These are phyloP conservation scores for Dynastes grantii DNA, from an alignment of 2,888 invertebrate genomes.

Conservation along the genomic window DNA sequence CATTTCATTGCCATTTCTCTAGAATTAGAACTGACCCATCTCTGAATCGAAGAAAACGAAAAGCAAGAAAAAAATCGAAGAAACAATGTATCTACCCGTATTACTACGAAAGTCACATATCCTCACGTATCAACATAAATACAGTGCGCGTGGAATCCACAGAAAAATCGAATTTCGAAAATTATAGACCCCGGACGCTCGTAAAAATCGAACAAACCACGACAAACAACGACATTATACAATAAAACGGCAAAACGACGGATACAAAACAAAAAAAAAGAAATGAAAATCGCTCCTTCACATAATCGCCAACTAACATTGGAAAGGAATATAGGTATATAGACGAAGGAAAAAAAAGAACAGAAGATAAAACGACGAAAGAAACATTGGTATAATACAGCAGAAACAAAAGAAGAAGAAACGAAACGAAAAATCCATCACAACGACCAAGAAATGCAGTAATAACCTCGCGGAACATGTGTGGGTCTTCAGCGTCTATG, in stretches of 20 bases:
- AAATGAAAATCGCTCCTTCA: not conserved
- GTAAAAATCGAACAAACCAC: constrained; percentile 64
- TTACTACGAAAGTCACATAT: constrained; percentile 57
- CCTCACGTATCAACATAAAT: constrained; percentile 66
- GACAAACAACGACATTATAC: constrained; percentile 53
- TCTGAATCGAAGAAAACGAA: no score
- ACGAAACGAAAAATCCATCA: no score
- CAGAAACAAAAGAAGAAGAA: not conserved
- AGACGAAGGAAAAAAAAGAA: not conserved
- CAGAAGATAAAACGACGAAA: not conserved
- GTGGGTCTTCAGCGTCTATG: not conserved
- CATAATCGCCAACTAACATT: constrained; percentile 13
- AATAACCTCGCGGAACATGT: constrained; percentile 5
- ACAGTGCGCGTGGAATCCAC: constrained; percentile 64
- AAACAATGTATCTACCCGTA: no score
- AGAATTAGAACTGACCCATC: no score
- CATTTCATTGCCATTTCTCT: no score
- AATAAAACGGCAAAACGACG: constrained; percentile 51
- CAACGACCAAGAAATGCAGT: not conserved
- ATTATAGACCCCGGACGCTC: constrained; percentile 65
- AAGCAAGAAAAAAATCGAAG: no score
- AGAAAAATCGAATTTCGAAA: constrained; percentile 66
- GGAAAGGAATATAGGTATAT: not conserved
- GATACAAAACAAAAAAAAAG: not conserved
- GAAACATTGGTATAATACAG: not conserved